A percentile compares a stretch with the other conserved stretches of the same genome.
Evolutionary conservation across 2,888 invertebrate genomes (phyloP).

Genomic region (Synergus gifuensis): DNA sequence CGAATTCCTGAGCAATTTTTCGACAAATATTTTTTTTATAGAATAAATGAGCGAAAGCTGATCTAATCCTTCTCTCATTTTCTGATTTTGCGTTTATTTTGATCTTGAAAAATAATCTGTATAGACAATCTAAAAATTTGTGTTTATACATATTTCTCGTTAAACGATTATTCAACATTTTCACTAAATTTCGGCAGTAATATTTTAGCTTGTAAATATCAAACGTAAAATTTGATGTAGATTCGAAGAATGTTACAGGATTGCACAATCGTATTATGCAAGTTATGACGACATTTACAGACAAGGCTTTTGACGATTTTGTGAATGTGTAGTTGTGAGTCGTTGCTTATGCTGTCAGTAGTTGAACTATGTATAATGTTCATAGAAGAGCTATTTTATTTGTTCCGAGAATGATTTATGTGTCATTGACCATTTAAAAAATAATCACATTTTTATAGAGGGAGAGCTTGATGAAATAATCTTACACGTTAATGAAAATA

Average conservation of each 20-base stretch:
- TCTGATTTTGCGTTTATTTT: background rate
- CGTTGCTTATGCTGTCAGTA: background rate
- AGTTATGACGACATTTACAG: background rate
- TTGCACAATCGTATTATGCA: background rate
- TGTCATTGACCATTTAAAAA: slow-evolving; percentile 4
- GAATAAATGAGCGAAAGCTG: background rate
- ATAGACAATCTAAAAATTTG: too few species aligned
- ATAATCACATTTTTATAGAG: background rate
- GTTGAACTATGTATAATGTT: slow-evolving; percentile 15
- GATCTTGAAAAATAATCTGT: background rate
- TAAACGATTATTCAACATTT: too few species aligned
- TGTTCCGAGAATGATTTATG: slow-evolving; percentile 4
- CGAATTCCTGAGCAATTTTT: slow-evolving; percentile 21
- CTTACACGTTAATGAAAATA: background rate
- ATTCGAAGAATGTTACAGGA: background rate
- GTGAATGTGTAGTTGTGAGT: background rate
- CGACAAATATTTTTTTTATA: background rate
- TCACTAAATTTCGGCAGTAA: too few species aligned
- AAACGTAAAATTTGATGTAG: background rate
- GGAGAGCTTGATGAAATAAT: background rate
- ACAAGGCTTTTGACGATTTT: background rate
- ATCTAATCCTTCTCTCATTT: background rate
- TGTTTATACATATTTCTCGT: too few species aligned
- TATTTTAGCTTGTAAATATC: background rate
- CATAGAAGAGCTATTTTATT: background rate